Evolutionary conservation across 2,113 vertebrate species (phyloP), one percentile per base, ranked within the genome.

Genomic region (Megaceryle torquata): DNA sequence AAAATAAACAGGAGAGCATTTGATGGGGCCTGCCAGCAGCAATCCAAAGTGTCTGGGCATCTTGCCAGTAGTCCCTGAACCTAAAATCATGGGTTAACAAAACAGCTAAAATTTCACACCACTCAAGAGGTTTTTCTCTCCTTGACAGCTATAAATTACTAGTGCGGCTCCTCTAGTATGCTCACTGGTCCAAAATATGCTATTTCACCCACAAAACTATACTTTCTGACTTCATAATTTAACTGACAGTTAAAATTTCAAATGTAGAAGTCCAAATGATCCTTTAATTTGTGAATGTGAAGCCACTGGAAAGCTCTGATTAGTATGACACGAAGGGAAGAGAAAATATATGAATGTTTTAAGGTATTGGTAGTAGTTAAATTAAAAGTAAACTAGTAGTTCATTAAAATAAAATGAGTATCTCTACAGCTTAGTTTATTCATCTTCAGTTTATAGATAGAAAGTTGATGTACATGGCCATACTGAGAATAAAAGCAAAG

Each of bases 81-180:
- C 44, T 61, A 91, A 91, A 96, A 93, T 71, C 79, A 53, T 31
- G 64, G 51, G 35, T 93, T 97, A 94, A 95, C 56, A 75, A 86
- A 96, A 61, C n/a, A 94, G 44, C 37, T 88, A 92, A 77, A 89
- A 88, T 81, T 90, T 95, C 79, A 95, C 53, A 86, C 57, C 21
- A 63, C 39, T 96, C 48, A 75, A 78, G 37, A 93, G 15, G 2
- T 50, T 51, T 80, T 84, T 79, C 82, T 71, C 63, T 48, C 11
- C 43, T 88, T 91, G 86, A 91, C 37, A 95, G 43, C 80, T 82
- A 48, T 43, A 85, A 81, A 86, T 59, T 83, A 71, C 4, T 16
- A n/a, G 29, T 46, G 25, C 14, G 85, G 9, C 31, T 91, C 17
- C 71, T 51, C 33, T 54, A 50, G 8, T 39, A 87, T 13, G 7